A percentile compares a stretch with the other conserved stretches of the same genome.
phyloP scores from a whole-genome alignment of 2,888 invertebrate genomes.

The Cataglyphis cursor region DNA sequence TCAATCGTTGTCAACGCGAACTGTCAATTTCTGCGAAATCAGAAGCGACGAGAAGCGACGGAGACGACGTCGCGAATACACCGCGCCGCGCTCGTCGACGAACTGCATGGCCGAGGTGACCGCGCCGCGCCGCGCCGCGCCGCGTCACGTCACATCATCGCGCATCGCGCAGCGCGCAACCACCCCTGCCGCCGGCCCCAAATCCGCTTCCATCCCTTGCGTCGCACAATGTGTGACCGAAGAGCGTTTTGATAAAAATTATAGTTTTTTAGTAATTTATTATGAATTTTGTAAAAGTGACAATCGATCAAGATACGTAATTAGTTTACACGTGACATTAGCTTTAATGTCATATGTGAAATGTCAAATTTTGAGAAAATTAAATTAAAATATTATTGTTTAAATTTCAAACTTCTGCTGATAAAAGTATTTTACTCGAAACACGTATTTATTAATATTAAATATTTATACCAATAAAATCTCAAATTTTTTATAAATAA shows the following conservation, averaged over 20 bases:
- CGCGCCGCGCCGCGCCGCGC: conserved; percentile 51
- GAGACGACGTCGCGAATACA: conserved; percentile 36
- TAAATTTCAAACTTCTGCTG: too few species aligned
- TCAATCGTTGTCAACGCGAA: not conserved
- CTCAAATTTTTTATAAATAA: not conserved
- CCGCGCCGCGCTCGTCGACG: conserved; percentile 78
- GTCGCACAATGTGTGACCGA: not conserved
- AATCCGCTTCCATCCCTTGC: conserved; percentile 12
- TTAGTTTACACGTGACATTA: too few species aligned
- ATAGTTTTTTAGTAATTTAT: not conserved
- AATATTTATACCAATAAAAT: not conserved
- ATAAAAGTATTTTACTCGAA: not conserved
- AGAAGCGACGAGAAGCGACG: not conserved
- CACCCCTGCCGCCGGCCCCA: conserved; percentile 53
- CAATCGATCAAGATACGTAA: too few species aligned
- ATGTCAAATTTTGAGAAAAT: not conserved
- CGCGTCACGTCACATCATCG: conserved; percentile 48
- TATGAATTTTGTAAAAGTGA: not conserved
- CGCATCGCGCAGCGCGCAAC: conserved; percentile 38
- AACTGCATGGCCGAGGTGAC: conserved; percentile 77
- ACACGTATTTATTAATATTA: not conserved
- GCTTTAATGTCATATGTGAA: too few species aligned
- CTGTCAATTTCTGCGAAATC: not conserved
- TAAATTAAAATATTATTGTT: not conserved
- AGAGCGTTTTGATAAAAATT: not conserved